These are phyloP conservation scores for Chunga burmeisteri DNA, from an alignment of 2,113 vertebrate species.

Conservation along the genomic window DNA sequence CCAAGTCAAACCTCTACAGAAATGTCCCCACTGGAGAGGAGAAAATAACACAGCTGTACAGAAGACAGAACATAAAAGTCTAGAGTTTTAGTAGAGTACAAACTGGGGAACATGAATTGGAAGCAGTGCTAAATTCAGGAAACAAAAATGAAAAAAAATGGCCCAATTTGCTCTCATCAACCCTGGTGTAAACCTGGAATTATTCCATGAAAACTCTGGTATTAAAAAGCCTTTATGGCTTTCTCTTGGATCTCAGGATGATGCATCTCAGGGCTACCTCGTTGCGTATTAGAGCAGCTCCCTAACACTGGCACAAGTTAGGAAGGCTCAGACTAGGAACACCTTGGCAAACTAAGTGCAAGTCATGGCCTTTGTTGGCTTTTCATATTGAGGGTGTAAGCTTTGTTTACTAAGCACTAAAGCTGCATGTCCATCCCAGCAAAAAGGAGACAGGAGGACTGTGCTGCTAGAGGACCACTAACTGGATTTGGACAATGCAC, in stretches of 20 bases:
- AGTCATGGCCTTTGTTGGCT: neutral
- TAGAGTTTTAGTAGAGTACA: neutral
- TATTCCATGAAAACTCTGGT: neutral
- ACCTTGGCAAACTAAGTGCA: neutral
- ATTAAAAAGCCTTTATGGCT: neutral
- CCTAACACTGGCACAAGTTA: neutral
- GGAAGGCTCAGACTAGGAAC: neutral
- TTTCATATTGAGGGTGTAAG: neutral
- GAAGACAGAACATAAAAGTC: neutral
- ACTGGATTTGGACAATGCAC: neutral
- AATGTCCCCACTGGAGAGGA: neutral
- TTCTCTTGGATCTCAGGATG: neutral
- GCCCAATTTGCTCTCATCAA: neutral
- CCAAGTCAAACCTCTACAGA: neutral
- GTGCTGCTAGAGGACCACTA: neutral
- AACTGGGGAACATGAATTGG: neutral
- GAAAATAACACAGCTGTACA: neutral
- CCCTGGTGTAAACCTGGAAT: neutral
- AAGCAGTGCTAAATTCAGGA: neutral
- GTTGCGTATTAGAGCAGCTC: neutral
- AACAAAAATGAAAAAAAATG: neutral
- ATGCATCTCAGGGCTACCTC: neutral
- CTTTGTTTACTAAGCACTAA: neutral
- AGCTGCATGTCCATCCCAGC: neutral
- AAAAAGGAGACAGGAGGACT: neutral